phyloP scores from a whole-genome alignment of 2,888 invertebrate species.

The Nebria brevicollis region DNA sequence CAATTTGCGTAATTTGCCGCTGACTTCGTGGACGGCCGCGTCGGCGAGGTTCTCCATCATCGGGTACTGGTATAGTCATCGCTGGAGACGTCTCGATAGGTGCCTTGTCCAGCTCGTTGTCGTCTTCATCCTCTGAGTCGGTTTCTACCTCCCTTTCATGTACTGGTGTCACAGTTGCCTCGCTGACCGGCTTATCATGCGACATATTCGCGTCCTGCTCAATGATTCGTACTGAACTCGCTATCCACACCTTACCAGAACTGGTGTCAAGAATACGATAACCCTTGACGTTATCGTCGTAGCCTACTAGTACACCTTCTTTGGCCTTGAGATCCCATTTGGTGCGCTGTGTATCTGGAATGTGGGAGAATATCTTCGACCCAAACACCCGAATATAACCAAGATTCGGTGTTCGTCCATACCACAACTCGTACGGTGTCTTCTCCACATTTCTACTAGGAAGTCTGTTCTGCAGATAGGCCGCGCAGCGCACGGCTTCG shows the following conservation, averaged over 20 bases:
- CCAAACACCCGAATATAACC: slow-evolving; percentile 21
- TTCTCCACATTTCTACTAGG: slow-evolving; percentile 9
- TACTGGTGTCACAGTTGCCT: background rate
- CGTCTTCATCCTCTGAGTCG: background rate
- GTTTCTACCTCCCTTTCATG: background rate
- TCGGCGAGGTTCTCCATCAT: no score
- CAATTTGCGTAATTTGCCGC: background rate
- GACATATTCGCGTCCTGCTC: background rate
- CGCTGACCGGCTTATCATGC: background rate
- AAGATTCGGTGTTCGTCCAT: slow-evolving; percentile 12
- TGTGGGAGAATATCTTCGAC: slow-evolving; percentile 15
- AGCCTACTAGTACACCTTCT: slow-evolving; percentile 18
- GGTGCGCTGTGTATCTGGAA: slow-evolving; percentile 16
- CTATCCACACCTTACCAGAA: slow-evolving; percentile 15
- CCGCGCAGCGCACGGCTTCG: slow-evolving; percentile 13
- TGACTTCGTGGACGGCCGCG: no score
- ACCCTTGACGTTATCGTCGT: slow-evolving; percentile 5
- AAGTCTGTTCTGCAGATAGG: slow-evolving; percentile 22
- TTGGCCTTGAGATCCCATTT: slow-evolving; percentile 7
- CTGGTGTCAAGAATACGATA: slow-evolving; percentile 15
- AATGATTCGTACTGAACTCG: slow-evolving; percentile 7
- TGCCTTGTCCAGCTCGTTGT: background rate
- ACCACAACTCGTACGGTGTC: slow-evolving; percentile 13
- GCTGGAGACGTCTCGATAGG: background rate
- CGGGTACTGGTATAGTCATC: no score